A percentile compares a stretch with the other conserved stretches of the same genome.
Evolutionary conservation across 2,888 invertebrate species (phyloP).

Genomic region (Mesoligia furuncula): DNA sequence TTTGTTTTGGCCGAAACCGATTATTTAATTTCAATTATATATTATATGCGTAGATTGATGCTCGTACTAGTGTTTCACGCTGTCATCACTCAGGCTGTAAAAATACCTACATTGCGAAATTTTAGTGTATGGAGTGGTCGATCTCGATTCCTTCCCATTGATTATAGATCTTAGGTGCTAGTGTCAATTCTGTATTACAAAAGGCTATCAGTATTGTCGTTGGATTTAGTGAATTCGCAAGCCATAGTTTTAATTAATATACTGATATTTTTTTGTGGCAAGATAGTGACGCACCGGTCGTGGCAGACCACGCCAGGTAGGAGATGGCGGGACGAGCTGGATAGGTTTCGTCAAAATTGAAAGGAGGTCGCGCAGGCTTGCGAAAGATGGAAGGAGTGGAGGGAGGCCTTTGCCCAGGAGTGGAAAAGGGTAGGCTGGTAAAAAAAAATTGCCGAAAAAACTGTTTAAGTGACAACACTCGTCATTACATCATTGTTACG

Average conservation of each 20-base stretch:
- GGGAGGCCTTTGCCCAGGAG: not conserved
- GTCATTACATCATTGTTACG: not conserved
- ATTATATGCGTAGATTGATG: not conserved
- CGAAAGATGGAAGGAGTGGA: not conserved
- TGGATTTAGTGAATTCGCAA: not conserved
- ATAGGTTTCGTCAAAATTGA: not conserved
- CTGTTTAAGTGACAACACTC: not conserved
- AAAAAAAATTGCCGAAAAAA: not conserved
- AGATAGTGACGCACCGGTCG: not conserved
- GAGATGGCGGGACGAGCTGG: too few species aligned
- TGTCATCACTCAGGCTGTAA: not conserved
- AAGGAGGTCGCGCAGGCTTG: too few species aligned
- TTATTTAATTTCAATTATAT: not conserved
- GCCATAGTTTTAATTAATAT: not conserved
- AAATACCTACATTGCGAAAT: not conserved
- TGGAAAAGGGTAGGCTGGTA: not conserved
- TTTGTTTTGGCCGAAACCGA: constrained; percentile 7
- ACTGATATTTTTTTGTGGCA: not conserved
- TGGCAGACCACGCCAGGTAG: not conserved
- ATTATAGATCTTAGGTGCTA: not conserved
- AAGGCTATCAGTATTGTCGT: not conserved
- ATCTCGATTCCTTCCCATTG: not conserved
- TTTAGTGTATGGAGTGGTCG: not conserved
- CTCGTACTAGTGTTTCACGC: not conserved
- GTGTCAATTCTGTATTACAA: not conserved